Evolutionary conservation across 2,888 invertebrate species (phyloP).

Genomic region (Caenorhabditis sp.): DNA sequence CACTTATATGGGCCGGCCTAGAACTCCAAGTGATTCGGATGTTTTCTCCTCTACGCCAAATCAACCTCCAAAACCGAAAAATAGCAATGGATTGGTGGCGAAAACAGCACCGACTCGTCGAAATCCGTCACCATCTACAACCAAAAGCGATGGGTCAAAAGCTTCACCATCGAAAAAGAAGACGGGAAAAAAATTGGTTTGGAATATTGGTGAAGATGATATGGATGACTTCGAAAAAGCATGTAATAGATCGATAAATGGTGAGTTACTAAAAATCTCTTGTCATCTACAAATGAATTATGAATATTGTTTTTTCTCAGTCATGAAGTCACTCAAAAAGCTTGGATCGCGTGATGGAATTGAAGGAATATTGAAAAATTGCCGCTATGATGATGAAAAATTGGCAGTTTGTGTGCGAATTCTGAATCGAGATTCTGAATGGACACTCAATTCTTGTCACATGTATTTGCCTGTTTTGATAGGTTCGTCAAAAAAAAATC

Average conservation of each 20-base stretch:
- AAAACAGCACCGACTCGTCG: background rate
- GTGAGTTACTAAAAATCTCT: background rate
- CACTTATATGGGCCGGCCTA: constrained; percentile 30
- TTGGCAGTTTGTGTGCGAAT: background rate
- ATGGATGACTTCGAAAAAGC: background rate
- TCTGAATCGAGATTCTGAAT: constrained; percentile 22
- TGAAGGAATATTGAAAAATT: background rate
- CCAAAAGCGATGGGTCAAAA: background rate
- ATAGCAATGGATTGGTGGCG: background rate
- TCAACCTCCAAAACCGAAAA: background rate
- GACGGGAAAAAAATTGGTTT: background rate
- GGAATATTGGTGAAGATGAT: background rate
- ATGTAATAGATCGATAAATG: background rate
- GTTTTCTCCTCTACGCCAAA: background rate
- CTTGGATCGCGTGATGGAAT: background rate
- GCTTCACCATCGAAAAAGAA: background rate
- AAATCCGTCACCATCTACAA: constrained; percentile 1
- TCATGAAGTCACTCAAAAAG: background rate
- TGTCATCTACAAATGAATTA: background rate
- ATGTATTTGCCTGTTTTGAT: constrained; percentile 22
- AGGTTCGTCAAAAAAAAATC: too few species aligned
- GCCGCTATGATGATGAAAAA: background rate
- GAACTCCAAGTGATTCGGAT: constrained; percentile 25
- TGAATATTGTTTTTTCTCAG: too few species aligned
- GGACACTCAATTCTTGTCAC: constrained; percentile 30